Percentiles rank a stretch among this genome's conserved stretches.
phyloP scores from a whole-genome alignment of 2,113 vertebrate species.

The Salvelinus sp. region DNA sequence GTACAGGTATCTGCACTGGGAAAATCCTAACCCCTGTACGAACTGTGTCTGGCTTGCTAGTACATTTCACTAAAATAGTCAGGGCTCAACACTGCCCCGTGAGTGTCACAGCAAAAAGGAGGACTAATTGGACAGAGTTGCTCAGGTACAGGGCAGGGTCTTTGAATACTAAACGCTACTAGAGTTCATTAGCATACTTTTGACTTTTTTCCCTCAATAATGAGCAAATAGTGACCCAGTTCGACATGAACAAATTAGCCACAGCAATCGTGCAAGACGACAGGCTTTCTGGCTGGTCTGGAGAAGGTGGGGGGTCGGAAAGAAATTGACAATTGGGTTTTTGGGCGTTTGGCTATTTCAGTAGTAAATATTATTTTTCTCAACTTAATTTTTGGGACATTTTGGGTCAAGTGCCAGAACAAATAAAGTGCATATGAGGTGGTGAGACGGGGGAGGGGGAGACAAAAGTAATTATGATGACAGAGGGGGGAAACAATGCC shows the following conservation, averaged over 20 bases:
- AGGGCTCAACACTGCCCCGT: slow-evolving; percentile 24
- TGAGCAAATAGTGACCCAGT: not conserved
- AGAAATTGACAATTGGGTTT: too few relatives aligned
- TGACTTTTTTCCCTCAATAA: too few relatives aligned
- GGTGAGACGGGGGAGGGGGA: not conserved
- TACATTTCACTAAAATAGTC: not conserved
- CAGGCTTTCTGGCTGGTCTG: not conserved
- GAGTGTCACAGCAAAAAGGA: not conserved
- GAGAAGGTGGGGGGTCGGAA: not conserved
- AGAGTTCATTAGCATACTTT: not conserved
- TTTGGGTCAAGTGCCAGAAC: slow-evolving; percentile 1
- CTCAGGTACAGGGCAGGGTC: not conserved
- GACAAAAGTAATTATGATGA: not conserved
- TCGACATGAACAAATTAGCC: not conserved
- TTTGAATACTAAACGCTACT: not conserved
- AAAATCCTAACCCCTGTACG: slow-evolving; percentile 26
- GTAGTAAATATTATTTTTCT: not conserved
- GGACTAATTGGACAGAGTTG: not conserved
- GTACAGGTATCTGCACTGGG: slow-evolving; percentile 1
- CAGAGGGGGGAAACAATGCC: slow-evolving; percentile 22
- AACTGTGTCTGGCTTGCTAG: too few relatives aligned
- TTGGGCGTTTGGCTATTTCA: not conserved
- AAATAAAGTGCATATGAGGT: slow-evolving; percentile 5
- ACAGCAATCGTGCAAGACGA: not conserved
- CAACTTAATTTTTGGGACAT: not conserved